Evolutionary conservation across 2,113 vertebrate species (phyloP).

Genomic region (Hydropotes inermis): DNA sequence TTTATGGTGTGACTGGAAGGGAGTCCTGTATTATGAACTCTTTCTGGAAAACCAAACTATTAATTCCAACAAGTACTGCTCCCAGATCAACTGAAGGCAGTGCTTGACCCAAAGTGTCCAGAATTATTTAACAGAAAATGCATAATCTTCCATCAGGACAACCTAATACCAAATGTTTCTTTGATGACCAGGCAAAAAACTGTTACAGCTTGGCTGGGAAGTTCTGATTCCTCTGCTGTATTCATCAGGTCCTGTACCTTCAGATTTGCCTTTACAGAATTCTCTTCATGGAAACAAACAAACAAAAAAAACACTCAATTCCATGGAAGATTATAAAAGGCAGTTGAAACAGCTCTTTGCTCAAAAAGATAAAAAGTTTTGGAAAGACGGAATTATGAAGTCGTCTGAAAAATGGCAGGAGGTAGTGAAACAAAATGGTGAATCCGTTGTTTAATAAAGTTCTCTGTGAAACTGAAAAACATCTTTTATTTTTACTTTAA

Average conservation of each 20-base stretch:
- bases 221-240: not conserved
- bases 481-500: not conserved
- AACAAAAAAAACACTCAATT: not conserved
- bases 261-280: not conserved
- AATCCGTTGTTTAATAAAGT: not conserved
- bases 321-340: not conserved
- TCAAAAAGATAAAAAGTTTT: not conserved
- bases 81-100: not conserved
- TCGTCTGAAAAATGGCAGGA: not conserved
- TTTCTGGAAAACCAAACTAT: not conserved
- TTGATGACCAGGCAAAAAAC: not conserved
- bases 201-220: not conserved
- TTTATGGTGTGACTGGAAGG: not conserved
- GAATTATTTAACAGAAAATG: not conserved
- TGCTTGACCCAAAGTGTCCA: not conserved
- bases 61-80: not conserved
- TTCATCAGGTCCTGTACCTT: not conserved
- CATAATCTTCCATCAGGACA: not conserved
- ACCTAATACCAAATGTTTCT: not conserved
- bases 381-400: not conserved
- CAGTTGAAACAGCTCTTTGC: not conserved
- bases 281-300: not conserved
- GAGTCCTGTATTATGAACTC: not conserved
- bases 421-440: not conserved
- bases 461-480: not conserved